phyloP scores from a whole-genome alignment of 2,888 invertebrate species.

The Drosophila monieri region DNA sequence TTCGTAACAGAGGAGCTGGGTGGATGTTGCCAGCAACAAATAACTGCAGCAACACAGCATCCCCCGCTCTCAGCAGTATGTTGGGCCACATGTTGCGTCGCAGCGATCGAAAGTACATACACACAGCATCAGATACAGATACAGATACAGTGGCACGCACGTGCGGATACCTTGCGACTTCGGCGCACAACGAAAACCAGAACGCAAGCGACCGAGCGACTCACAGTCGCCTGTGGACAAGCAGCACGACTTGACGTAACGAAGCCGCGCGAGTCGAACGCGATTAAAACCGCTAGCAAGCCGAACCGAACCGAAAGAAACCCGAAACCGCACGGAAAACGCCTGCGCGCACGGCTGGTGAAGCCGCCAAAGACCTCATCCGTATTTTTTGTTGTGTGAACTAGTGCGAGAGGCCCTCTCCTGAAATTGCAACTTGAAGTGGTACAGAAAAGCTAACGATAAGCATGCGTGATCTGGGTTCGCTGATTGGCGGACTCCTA shows the following conservation, averaged over 20 bases:
- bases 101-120: conserved; percentile 22
- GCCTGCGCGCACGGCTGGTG: conserved; percentile 65
- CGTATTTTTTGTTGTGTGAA: conserved; percentile 3
- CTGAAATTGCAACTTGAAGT: background rate
- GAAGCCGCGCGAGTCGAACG: conserved; percentile 57
- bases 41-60: conserved; percentile 7
- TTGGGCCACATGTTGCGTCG: conserved; percentile 19
- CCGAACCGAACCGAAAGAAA: conserved; percentile 12
- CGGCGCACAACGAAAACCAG: conserved; percentile 7
- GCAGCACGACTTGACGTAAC: conserved; percentile 82
- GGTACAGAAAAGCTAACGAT: background rate
- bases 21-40: conserved; percentile 3
- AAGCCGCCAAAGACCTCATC: conserved; percentile 8
- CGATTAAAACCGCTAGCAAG: conserved; percentile 47
- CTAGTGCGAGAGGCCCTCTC: background rate
- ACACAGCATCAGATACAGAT: conserved; percentile 16
- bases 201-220: conserved; percentile 33
- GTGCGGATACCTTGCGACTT: conserved; percentile 23
- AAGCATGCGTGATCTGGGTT: conserved; percentile 20
- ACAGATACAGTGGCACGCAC: conserved; percentile 32
- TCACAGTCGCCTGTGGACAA: conserved; percentile 83
- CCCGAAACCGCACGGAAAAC: conserved; percentile 33
- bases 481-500: conserved; percentile 6
- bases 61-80: background rate
- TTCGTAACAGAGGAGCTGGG: conserved; percentile 1